Conservation (phyloP, 2,797 vertebrate species). For the Crossoptilon crossoptilon region DNA sequence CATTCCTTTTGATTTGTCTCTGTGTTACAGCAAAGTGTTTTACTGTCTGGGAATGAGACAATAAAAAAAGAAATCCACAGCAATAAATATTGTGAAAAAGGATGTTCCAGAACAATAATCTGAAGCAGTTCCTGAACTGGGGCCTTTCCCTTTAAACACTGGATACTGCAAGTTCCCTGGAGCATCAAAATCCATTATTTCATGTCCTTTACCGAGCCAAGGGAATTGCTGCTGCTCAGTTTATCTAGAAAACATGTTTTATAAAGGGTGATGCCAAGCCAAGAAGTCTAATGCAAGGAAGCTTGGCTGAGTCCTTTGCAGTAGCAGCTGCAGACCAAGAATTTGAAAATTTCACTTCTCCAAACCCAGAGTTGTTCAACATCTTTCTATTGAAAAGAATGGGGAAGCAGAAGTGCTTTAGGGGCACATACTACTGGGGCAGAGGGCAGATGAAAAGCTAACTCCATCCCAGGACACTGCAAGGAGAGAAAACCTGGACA, state of each 20-base stretch:
- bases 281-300: not conserved
- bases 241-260: not conserved
- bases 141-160: slow-evolving; percentile 17
- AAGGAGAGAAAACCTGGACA: not conserved
- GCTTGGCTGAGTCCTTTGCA: not conserved
- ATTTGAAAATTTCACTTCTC: not conserved
- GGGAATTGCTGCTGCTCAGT: not conserved
- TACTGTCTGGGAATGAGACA: slow-evolving; percentile 50
- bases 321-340: not conserved
- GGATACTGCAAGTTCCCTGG: not conserved
- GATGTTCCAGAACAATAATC: slow-evolving; percentile 41
- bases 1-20: slow-evolving; percentile 37
- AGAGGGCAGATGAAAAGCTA: not conserved
- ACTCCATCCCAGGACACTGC: not conserved
- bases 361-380: not conserved
- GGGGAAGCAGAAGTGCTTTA: not conserved
- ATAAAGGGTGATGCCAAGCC: not conserved
- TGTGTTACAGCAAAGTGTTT: slow-evolving; percentile 22
- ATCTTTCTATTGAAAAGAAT: not conserved
- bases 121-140: not conserved
- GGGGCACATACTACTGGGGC: not conserved
- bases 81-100: slow-evolving; percentile 42
- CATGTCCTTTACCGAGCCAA: not conserved
- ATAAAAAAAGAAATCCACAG: not conserved
- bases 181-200: not conserved